phyloP scores from a whole-genome alignment of 2,797 vertebrate species.

The Lycodopsis pacificus region DNA sequence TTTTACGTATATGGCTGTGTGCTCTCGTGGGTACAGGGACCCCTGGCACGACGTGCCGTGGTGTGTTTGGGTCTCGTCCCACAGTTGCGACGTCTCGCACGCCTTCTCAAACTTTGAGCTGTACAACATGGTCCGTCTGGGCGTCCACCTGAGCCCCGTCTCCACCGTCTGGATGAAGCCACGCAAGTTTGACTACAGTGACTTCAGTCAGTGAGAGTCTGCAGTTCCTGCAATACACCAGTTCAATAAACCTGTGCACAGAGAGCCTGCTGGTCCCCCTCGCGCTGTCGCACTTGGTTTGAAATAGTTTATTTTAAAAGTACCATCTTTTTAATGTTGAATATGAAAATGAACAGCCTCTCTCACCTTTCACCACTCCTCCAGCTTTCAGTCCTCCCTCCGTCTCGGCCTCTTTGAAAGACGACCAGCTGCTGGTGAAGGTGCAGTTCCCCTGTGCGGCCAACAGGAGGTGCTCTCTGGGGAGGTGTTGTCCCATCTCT shows the following conservation, averaged over 20 bases:
- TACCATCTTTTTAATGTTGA: not conserved
- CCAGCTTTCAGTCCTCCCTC: conserved; percentile 79
- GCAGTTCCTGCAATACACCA: not conserved
- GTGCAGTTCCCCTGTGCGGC: conserved; percentile 77
- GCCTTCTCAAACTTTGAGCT: conserved; percentile 65
- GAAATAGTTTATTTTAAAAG: not conserved
- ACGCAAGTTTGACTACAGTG: conserved; percentile 69
- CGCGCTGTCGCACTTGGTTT: not conserved
- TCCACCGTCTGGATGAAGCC: conserved; percentile 59
- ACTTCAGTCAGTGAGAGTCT: conserved; percentile 69
- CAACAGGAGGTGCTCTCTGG: conserved; percentile 67
- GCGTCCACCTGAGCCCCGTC: conserved; percentile 57
- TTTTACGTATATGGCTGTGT: not conserved
- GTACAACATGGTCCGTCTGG: conserved; percentile 76
- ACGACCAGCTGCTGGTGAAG: conserved; percentile 61
- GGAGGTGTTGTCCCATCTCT: conserved; percentile 67
- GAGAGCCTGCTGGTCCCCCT: not conserved
- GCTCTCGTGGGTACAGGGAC: conserved; percentile 43
- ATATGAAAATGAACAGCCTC: not conserved
- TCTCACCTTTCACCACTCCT: not conserved
- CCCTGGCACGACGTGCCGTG: conserved; percentile 76
- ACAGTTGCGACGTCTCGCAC: conserved; percentile 74
- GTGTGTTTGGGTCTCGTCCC: conserved; percentile 72
- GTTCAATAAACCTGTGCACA: not conserved
- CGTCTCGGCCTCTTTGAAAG: conserved; percentile 58